Conservation (phyloP, 2,797 vertebrate genomes). For the Cyclura pinguis region DNA sequence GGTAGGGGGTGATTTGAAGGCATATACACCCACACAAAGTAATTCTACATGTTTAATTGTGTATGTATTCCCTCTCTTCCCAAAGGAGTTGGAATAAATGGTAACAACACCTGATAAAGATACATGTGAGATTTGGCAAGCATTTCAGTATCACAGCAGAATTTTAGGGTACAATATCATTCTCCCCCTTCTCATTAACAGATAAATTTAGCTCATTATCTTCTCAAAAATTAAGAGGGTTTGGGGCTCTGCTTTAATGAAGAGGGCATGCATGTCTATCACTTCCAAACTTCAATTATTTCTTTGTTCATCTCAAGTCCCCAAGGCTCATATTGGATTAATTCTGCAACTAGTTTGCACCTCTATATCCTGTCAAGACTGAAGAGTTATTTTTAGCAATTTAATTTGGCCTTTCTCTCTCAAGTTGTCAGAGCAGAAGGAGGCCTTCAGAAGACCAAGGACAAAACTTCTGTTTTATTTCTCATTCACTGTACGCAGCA, state of each 20-base stretch:
- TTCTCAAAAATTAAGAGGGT: not conserved
- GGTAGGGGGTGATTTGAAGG: too few species aligned
- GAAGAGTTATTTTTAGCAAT: slow-evolving; percentile 50
- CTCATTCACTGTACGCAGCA: slow-evolving; percentile 14
- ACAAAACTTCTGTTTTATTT: slow-evolving; percentile 37
- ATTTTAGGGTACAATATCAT: slow-evolving; percentile 9
- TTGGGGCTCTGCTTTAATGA: slow-evolving; percentile 45
- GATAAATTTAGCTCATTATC: slow-evolving; percentile 11
- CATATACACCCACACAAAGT: too few species aligned
- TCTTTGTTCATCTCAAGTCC: slow-evolving; percentile 35
- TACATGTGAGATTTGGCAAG: not conserved
- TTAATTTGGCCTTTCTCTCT: slow-evolving; percentile 41
- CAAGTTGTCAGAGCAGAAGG: slow-evolving; percentile 43
- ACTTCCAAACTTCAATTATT: slow-evolving; percentile 38
- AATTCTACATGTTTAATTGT: not conserved
- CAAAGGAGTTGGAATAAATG: not conserved
- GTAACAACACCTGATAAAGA: not conserved
- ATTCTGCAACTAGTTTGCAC: slow-evolving; percentile 58
- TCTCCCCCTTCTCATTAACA: not conserved
- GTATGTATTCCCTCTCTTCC: not conserved
- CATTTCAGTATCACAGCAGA: not conserved
- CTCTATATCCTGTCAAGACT: slow-evolving; percentile 47
- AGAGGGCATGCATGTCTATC: not conserved
- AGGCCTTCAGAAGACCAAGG: slow-evolving; percentile 43
- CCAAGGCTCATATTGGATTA: slow-evolving; percentile 53